phyloP scores from a whole-genome alignment of 2,797 vertebrate species.

The Prunella strophiata region DNA sequence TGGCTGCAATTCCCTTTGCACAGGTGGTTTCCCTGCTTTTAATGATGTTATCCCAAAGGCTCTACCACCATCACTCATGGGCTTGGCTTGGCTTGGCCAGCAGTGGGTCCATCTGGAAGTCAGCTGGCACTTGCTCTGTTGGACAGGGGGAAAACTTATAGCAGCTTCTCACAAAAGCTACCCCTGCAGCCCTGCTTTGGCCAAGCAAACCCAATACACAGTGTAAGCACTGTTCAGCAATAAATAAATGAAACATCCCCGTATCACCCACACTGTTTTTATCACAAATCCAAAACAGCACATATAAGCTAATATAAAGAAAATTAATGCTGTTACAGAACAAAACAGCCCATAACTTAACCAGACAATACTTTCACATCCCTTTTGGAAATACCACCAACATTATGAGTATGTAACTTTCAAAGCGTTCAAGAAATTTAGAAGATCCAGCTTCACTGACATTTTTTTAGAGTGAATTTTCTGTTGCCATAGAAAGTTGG shows the following conservation, averaged over 20 bases:
- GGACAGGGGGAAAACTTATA: neutral
- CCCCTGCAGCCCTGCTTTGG: neutral
- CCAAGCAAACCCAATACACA: neutral
- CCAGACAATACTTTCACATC: neutral
- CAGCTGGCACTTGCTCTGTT: neutral
- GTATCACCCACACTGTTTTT: neutral
- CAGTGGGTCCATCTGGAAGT: neutral
- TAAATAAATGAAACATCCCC: neutral
- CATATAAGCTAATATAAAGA: neutral
- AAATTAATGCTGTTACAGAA: neutral
- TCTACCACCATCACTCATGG: neutral
- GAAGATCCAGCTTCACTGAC: neutral
- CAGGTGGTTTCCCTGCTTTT: neutral
- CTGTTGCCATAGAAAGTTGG: neutral
- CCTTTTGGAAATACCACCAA: neutral
- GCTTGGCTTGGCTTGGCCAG: neutral
- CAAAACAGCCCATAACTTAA: neutral
- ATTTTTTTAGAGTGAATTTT: neutral
- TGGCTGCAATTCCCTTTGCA: fast-evolving
- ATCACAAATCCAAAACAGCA: neutral
- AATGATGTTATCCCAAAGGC: neutral
- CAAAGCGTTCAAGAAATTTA: neutral
- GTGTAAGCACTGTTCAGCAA: neutral
- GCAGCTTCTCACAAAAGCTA: neutral
- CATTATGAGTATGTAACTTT: neutral